A percentile compares a stretch with the other conserved stretches of the same genome.
Evolutionary conservation across 2,113 vertebrate species (phyloP).

Genomic region (Ptilonorhynchus violaceus): DNA sequence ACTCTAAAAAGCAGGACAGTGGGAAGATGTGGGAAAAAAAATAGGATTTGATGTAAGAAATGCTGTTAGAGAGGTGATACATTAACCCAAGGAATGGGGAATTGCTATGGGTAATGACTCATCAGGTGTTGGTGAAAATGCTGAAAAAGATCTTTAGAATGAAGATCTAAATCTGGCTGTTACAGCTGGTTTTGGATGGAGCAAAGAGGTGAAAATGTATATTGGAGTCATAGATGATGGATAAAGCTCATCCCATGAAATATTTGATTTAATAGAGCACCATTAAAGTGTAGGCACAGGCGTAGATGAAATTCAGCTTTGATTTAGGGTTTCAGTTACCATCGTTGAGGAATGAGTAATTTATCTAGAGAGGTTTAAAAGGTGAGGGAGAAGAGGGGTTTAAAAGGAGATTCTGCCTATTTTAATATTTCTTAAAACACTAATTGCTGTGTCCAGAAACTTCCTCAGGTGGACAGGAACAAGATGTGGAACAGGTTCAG

Average conservation of each 20-base stretch:
- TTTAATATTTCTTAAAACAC: background rate
- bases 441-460: background rate
- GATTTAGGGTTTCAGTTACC: background rate
- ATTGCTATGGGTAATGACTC: background rate
- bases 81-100: background rate
- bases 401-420: background rate
- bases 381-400: background rate
- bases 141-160: background rate
- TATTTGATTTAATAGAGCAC: background rate
- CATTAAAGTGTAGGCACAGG: background rate
- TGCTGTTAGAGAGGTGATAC: background rate
- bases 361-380: background rate
- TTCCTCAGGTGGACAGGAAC: background rate
- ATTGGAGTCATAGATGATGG: background rate
- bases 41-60: background rate
- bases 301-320: background rate
- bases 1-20: background rate
- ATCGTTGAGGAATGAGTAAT: background rate
- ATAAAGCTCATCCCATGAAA: background rate
- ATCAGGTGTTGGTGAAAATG: background rate
- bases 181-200: background rate
- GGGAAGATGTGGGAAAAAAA: background rate
- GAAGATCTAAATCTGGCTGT: background rate
- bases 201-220: background rate
- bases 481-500: background rate